Base-by-base conservation (phyloP, 2,797 vertebrate genomes). In the Falco naumanni region DNA sequence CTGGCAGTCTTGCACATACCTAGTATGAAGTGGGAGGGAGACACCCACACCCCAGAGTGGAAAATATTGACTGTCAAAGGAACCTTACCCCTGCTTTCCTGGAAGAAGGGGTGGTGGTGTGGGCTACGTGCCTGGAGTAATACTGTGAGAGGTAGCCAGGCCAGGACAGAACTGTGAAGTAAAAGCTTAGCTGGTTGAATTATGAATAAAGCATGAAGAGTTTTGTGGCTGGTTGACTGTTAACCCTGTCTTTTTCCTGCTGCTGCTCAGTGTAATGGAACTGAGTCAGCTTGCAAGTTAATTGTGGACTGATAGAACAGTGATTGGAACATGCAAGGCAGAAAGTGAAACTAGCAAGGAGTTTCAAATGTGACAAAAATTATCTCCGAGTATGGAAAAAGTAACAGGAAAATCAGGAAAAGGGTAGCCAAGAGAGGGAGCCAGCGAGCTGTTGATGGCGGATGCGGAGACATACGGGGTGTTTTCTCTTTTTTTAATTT, bases 21-120 rank as follows among this genome's bases (percentile, higher is more conserved):
- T 63, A 0, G 1, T 31, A 1, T 34, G 43, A 63, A 45, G 14
- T 5, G 2, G 4, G 9, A 18, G 5, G 7, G 11, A 39, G 7
- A 39, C 2, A 6, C 6, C 12, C 5, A 10, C 1, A 1, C 16
- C 0, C 37, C 37, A 37, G 37, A 37, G 37, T 37, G 37, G 37
- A 37, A 50, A 9, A 18, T 45, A 11, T 8, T n/a, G 79, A 8
- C 11, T 41, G 8, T 24, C 1, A 2, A 15, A 47, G 29, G 12
- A n/a, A 13, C 22, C 4, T 5, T 81, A 13, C 20, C 22, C 10
- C 11, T 34, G 8, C 50, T 89, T 39, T 50, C 20, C n/a, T 21
- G 22, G 60, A 25, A 41, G 72, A 22, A 79, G 33, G 10, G 43
- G 25, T 1, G 7, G 21, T n/a, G n/a, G 4, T 11, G 5, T 50